Percentiles rank a stretch among this genome's conserved stretches.
Conservation (phyloP, 2,113 vertebrate genomes). For the Toxotes jaculatrix region DNA sequence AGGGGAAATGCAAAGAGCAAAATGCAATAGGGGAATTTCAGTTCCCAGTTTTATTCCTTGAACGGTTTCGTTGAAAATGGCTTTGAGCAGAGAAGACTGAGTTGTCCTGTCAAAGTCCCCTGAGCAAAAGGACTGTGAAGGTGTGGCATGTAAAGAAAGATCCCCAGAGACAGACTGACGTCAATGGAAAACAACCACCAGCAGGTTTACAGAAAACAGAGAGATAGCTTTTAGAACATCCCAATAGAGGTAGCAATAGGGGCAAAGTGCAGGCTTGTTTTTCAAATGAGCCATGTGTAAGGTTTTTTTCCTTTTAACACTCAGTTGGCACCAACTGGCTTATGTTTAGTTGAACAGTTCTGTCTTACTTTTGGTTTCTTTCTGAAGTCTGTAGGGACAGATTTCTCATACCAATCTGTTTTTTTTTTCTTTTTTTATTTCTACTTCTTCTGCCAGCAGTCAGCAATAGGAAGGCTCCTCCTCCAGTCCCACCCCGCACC, state of each 20-base stretch:
- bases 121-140: constrained; percentile 32
- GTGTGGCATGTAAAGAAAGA: constrained; percentile 52
- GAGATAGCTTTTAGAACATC: constrained; percentile 15
- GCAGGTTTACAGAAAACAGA: constrained; percentile 39
- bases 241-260: constrained; percentile 39
- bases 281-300: constrained; percentile 31
- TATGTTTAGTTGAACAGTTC: background rate
- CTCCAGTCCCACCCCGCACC: constrained; percentile 96
- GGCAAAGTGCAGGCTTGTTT: constrained; percentile 59
- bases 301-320: constrained; percentile 11
- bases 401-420: background rate
- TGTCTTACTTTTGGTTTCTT: background rate
- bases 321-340: background rate
- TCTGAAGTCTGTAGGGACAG: background rate
- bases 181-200: constrained; percentile 54
- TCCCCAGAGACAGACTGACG: constrained; percentile 58
- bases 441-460: constrained; percentile 76
- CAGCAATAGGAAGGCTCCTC: constrained; percentile 94
- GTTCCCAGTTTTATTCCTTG: background rate
- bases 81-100: constrained; percentile 6
- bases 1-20: constrained; percentile 1
- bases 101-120: constrained; percentile 31
- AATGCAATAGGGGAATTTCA: background rate
- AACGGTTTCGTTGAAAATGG: constrained; percentile 6
- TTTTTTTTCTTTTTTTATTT: background rate